Evolutionary conservation across 2,888 invertebrate species (phyloP).

Genomic region (Trissolcus brochymenae): DNA sequence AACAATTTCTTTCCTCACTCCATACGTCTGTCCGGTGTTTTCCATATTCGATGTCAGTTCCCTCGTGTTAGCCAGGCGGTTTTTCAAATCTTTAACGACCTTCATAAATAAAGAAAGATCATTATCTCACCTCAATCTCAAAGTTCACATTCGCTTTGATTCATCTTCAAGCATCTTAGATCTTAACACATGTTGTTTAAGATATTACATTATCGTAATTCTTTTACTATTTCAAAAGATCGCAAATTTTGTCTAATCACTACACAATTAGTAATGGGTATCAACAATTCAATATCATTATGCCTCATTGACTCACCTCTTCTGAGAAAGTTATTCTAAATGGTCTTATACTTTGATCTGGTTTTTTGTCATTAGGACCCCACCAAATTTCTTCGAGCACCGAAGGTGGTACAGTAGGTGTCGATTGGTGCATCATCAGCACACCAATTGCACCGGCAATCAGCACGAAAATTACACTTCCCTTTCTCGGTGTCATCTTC

Average conservation of each 20-base stretch:
- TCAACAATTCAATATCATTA: not conserved
- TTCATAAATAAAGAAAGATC: constrained; percentile 52
- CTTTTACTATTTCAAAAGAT: too few relatives aligned
- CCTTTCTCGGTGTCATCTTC: constrained; percentile 49
- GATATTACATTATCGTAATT: not conserved
- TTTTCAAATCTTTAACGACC: constrained; percentile 72
- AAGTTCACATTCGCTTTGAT: constrained; percentile 1
- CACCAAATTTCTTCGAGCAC: constrained; percentile 78
- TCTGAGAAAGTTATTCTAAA: constrained; percentile 80
- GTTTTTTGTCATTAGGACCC: constrained; percentile 77
- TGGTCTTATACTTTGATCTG: constrained; percentile 78
- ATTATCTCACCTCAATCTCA: not conserved
- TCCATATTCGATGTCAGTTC: constrained; percentile 61
- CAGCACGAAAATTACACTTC: constrained; percentile 48
- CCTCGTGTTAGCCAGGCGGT: constrained; percentile 72
- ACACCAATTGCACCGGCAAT: constrained; percentile 45
- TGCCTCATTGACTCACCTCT: constrained; percentile 75
- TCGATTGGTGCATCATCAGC: constrained; percentile 42
- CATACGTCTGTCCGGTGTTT: constrained; percentile 75
- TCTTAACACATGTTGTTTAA: not conserved
- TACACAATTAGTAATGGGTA: too few relatives aligned
- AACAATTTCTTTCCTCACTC: constrained; percentile 77
- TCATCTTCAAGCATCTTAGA: not conserved
- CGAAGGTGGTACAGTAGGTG: constrained; percentile 14
- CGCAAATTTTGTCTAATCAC: too few relatives aligned